Percentiles rank a stretch among this genome's conserved stretches.
phyloP scores from a whole-genome alignment of 2,888 invertebrate species.

The Alloscopus bannaensis region DNA sequence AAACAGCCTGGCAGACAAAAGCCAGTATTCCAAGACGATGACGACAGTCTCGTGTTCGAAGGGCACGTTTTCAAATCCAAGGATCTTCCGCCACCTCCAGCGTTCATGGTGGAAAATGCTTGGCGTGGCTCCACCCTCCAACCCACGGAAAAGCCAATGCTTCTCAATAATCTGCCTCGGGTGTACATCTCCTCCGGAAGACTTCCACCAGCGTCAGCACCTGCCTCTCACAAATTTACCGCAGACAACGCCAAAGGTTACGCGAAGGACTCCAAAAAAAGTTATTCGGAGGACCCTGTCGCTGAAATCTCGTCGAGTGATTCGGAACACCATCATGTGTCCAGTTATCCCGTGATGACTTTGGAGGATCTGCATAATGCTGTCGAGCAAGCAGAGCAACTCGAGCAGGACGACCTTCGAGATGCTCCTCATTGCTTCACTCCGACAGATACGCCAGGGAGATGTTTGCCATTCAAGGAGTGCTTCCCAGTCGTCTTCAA shows the following conservation, averaged over 20 bases:
- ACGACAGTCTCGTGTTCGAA: conserved; percentile 29
- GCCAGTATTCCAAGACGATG: conserved; percentile 7
- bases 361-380: conserved; percentile 21
- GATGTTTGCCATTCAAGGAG: conserved; percentile 47
- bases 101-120: conserved; percentile 43
- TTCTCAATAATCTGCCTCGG: no score
- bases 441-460: conserved; percentile 50
- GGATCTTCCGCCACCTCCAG: conserved; percentile 39
- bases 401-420: conserved; percentile 11
- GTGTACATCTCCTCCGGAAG: not conserved
- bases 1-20: not conserved
- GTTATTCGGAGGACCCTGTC: not conserved
- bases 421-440: conserved; percentile 56
- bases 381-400: conserved; percentile 2
- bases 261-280: not conserved
- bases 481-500: conserved; percentile 65
- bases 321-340: conserved; percentile 7
- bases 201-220: conserved; percentile 3
- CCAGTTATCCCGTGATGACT: conserved; percentile 2
- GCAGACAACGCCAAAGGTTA: conserved; percentile 37
- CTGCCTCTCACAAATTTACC: conserved; percentile 29
- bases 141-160: not conserved
- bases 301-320: conserved; percentile 24
- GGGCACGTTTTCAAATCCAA: conserved; percentile 42
- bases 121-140: conserved; percentile 23